These are phyloP conservation scores for Cantharis rustica DNA, from an alignment of 2,888 invertebrate species.

Conservation along the genomic window DNA sequence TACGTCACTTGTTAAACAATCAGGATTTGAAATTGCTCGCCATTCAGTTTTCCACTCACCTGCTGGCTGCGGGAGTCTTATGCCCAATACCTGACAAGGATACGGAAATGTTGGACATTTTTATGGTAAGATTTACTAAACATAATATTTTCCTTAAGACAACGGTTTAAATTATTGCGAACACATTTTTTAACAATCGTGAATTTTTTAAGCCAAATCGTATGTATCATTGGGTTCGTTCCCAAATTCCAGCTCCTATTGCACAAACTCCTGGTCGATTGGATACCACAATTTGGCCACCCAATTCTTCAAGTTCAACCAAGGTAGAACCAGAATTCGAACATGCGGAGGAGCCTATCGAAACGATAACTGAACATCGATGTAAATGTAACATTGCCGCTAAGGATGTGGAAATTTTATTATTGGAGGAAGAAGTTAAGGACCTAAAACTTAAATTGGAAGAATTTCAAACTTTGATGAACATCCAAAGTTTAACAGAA, in stretches of 20 bases:
- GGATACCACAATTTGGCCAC: slow-evolving; percentile 76
- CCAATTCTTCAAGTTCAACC: slow-evolving; percentile 52
- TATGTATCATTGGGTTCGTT: slow-evolving; percentile 91
- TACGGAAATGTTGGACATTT: slow-evolving; percentile 67
- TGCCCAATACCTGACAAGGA: slow-evolving; percentile 78
- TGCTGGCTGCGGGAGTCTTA: slow-evolving; percentile 85
- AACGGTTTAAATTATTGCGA: no score
- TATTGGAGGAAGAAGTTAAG: slow-evolving; percentile 59
- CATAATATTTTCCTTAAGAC: no score
- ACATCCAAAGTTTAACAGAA: slow-evolving; percentile 62
- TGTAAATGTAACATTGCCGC: slow-evolving; percentile 40
- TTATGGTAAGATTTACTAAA: slow-evolving; percentile 64
- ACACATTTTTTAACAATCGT: not conserved
- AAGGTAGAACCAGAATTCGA: slow-evolving; percentile 36
- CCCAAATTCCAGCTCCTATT: slow-evolving; percentile 69
- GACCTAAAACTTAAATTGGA: slow-evolving; percentile 63
- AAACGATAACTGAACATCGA: slow-evolving; percentile 25
- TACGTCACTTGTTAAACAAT: slow-evolving; percentile 65
- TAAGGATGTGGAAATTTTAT: slow-evolving; percentile 50
- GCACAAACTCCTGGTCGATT: slow-evolving; percentile 77
- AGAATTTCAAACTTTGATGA: slow-evolving; percentile 62
- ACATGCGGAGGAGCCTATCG: slow-evolving; percentile 38
- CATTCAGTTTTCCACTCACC: slow-evolving; percentile 84
- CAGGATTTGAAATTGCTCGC: slow-evolving; percentile 79
- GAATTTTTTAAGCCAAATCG: slow-evolving; percentile 73